These are phyloP conservation scores for Papilio polyxenes DNA, from an alignment of 1,140 invertebrate genomes.

Conservation along the genomic window DNA sequence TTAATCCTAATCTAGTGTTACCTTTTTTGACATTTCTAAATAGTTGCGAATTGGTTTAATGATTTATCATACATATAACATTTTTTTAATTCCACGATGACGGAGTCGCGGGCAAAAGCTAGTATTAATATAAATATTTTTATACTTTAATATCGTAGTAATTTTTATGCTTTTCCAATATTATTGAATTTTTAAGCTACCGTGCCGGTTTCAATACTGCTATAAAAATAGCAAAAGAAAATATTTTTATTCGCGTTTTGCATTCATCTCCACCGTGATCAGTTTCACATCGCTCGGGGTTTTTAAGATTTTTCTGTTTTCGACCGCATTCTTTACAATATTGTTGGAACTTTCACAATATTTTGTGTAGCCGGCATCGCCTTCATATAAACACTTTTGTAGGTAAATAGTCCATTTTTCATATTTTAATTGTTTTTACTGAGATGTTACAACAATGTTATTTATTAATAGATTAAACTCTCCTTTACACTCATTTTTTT, in stretches of 20 bases:
- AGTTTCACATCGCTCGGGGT: constrained; percentile 1
- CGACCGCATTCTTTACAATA: constrained; percentile 19
- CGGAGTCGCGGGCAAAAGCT: no score
- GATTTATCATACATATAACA: no score
- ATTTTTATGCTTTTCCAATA: neutral
- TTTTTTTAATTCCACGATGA: no score
- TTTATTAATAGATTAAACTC: neutral
- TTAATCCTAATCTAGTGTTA: no score
- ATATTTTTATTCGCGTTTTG: constrained; percentile 15
- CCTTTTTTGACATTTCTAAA: neutral
- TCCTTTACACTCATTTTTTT: neutral
- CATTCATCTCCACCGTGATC: constrained; percentile 24
- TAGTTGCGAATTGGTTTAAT: no score
- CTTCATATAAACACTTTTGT: constrained; percentile 15
- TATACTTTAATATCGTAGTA: neutral
- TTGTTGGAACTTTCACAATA: constrained; percentile 8
- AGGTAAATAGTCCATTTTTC: neutral
- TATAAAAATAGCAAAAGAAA: neutral
- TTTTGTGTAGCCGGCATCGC: constrained; percentile 10
- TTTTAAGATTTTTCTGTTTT: constrained; percentile 9
- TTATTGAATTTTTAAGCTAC: neutral
- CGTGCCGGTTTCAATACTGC: neutral
- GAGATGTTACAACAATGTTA: neutral
- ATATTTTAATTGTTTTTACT: constrained; percentile 13
- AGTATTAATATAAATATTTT: no score